Evolutionary conservation across 1,140 invertebrate species (phyloP).

Genomic region (Belonocnema kinseyi): DNA sequence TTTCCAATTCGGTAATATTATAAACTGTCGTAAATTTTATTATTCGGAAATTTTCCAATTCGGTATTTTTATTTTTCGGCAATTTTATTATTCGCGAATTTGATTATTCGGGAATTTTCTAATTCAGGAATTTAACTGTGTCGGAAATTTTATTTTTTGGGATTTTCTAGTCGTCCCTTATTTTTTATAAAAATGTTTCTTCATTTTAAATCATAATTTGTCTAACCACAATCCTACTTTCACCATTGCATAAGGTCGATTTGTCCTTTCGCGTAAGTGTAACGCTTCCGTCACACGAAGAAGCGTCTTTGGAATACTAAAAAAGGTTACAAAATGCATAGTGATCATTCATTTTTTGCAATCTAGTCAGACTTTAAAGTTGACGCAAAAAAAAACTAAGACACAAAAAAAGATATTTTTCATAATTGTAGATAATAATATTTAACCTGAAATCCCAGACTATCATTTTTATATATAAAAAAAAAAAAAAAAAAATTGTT

Average conservation of each 20-base stretch:
- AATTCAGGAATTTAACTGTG: no score
- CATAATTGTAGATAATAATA: background rate
- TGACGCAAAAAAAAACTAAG: background rate
- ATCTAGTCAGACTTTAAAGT: background rate
- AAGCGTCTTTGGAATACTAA: conserved; percentile 63
- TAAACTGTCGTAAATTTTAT: no score
- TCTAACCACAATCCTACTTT: conserved; percentile 60
- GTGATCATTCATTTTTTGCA: conserved; percentile 34
- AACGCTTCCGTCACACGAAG: conserved; percentile 66
- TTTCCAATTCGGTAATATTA: no score
- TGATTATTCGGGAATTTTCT: no score
- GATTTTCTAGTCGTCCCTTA: fast-evolving
- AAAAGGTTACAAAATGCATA: conserved; percentile 32
- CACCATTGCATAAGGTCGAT: conserved; percentile 65
- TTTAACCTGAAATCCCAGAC: background rate
- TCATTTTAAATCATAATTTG: conserved; percentile 57
- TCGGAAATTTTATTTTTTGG: no score
- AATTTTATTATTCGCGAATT: no score
- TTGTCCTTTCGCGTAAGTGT: conserved; percentile 62
- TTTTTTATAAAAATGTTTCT: no score
- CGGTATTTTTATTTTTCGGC: no score
- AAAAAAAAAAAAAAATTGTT: no score
- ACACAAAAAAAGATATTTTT: background rate
- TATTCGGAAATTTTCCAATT: no score
- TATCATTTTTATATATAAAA: no score